Conservation (phyloP, 2,113 vertebrate genomes). For the Gobiocypris rarus region DNA sequence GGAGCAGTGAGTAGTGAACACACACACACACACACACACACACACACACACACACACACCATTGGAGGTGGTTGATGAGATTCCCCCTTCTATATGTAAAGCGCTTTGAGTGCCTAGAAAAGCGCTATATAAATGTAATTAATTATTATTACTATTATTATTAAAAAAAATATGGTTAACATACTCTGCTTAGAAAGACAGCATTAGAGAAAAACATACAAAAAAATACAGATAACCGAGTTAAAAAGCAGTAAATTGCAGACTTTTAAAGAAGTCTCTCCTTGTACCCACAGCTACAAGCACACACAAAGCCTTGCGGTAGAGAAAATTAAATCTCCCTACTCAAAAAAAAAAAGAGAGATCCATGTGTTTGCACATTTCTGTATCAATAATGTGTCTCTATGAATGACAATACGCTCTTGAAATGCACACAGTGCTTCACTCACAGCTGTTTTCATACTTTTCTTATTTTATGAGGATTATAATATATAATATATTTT, state of each 20-base stretch:
- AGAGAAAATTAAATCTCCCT: background rate
- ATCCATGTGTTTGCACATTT: background rate
- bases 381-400: background rate
- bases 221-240: background rate
- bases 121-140: too few species aligned
- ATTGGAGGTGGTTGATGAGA: too few species aligned
- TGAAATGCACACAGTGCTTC: background rate
- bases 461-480: background rate
- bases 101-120: too few species aligned
- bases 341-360: background rate
- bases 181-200: background rate
- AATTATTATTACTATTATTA: too few species aligned
- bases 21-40: too few species aligned
- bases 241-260: background rate
- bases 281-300: background rate
- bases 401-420: background rate
- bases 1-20: background rate
- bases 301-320: background rate
- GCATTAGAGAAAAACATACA: background rate
- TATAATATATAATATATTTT: background rate
- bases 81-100: too few species aligned
- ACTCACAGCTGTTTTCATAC: background rate
- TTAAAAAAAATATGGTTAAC: background rate
- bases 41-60: too few species aligned
- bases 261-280: background rate